Percentiles rank a stretch among this genome's conserved stretches.
Conservation (phyloP, 2,888 invertebrate species). For the Melanophora roralis region DNA sequence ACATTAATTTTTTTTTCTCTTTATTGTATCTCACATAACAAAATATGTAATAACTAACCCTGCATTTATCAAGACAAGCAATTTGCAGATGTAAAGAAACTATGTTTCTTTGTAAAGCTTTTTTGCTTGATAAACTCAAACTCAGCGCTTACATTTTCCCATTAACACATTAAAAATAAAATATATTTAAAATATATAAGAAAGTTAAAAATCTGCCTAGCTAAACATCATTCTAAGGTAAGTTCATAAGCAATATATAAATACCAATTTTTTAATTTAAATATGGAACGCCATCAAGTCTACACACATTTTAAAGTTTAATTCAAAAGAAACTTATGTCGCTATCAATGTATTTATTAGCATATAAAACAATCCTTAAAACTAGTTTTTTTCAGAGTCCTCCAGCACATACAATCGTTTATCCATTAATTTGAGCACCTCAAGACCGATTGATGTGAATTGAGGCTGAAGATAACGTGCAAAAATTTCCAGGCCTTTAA, state of each 20-base stretch:
- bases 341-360: too few species aligned
- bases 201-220: too few species aligned
- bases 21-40: conserved; percentile 14
- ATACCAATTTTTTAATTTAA: not conserved
- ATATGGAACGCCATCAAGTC: too few species aligned
- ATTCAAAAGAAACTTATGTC: too few species aligned
- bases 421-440: conserved; percentile 90
- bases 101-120: conserved; percentile 5
- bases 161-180: conserved; percentile 45
- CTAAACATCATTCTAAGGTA: too few species aligned
- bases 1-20: conserved; percentile 15
- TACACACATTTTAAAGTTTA: too few species aligned
- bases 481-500: conserved; percentile 89
- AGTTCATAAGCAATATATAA: conserved; percentile 5
- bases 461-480: conserved; percentile 91
- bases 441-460: conserved; percentile 91
- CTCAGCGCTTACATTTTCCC: conserved; percentile 25
- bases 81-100: not conserved
- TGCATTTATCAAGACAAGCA: conserved; percentile 42
- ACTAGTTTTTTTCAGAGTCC: not conserved
- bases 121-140: conserved; percentile 28
- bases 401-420: conserved; percentile 66
- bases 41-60: too few species aligned
- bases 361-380: not conserved
- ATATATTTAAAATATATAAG: conserved; percentile 16